Conservation (phyloP, 2,113 vertebrate genomes). For the Ondatra zibethicus region DNA sequence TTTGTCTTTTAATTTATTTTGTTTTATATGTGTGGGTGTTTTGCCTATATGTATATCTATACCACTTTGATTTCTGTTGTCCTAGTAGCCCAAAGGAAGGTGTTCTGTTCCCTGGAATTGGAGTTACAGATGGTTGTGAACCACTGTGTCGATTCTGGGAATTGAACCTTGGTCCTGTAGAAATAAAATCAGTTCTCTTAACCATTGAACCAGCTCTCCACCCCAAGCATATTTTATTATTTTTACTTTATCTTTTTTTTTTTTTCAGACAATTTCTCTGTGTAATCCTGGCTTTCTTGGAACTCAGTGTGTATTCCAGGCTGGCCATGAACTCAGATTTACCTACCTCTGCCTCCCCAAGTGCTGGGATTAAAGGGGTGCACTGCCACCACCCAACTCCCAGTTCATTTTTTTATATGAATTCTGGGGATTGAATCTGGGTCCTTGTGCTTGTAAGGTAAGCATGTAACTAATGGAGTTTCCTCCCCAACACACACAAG, state of each 20-base stretch:
- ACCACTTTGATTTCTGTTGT: too few relatives aligned
- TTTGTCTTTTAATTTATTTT: not conserved
- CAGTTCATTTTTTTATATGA: not conserved
- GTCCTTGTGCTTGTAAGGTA: not conserved
- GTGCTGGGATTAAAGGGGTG: not conserved
- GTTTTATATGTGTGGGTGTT: not conserved
- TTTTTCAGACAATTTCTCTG: not conserved
- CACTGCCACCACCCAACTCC: not conserved
- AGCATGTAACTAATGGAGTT: not conserved
- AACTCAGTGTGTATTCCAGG: not conserved
- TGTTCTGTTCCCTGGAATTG: not conserved
- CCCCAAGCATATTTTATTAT: not conserved
- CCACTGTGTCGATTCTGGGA: not conserved
- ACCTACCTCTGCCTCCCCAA: not conserved
- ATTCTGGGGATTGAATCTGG: not conserved
- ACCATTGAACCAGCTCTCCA: not conserved
- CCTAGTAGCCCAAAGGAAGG: not conserved
- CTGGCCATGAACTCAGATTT: not conserved
- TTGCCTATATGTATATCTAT: not conserved
- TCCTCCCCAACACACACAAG: not conserved
- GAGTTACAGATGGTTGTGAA: not conserved
- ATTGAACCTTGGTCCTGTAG: not conserved
- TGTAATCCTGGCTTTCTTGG: not conserved
- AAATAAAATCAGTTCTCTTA: not conserved
- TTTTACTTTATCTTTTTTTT: not conserved